Evolutionary conservation across 2,113 vertebrate species (phyloP), one percentile per base, ranked within the genome.

Genomic region (Pseudorectes ferrugineus): DNA sequence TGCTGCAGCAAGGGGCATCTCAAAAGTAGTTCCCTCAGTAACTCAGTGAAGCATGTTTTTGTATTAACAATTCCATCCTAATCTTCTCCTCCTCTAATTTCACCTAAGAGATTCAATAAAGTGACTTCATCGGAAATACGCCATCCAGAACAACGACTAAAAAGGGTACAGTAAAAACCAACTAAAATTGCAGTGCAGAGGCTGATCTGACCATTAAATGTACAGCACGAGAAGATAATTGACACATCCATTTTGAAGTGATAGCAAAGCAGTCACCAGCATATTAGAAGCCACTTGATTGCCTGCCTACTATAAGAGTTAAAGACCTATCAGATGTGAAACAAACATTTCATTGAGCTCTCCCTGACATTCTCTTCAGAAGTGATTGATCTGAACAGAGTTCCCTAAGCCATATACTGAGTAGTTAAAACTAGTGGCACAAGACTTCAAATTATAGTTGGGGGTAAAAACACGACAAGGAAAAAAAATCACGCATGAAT

Each of bases 391-490:
- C 18, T 52, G 45, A 68, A 85, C 20, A 58, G 0, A 2, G 46
- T 46, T 70, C 26, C 51, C 20, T 55, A 76, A 82, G 24, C 55
- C 31, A 73, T 26, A 62, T 9, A 61, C 2, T 46, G 5, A 68
- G 18, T n/a, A 73, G 26, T 36, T 68, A 43, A 65, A 95, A 88
- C 20, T 7, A 55, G 28, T 2, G 3, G 28, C 40, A 63, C 16
- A 76, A 88, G 29, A 33, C 22, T 87, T 78, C 17, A 58, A 92
- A n/a, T 54, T 65, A 79, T 1, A 76, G 15, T 13, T 48, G 4
- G 7, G 4, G 5, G 4, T 14, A 36, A 70, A 84, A 77, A 2
- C 2, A 16, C 1, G 4, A 5, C 1, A 0, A 40, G 15, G 8
- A 42, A 12, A 28, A 61, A 75, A 74, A 42, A 4, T 33, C 6